Base-by-base conservation (phyloP, 2,113 vertebrate species). In the Opisthocomus hoazin region DNA sequence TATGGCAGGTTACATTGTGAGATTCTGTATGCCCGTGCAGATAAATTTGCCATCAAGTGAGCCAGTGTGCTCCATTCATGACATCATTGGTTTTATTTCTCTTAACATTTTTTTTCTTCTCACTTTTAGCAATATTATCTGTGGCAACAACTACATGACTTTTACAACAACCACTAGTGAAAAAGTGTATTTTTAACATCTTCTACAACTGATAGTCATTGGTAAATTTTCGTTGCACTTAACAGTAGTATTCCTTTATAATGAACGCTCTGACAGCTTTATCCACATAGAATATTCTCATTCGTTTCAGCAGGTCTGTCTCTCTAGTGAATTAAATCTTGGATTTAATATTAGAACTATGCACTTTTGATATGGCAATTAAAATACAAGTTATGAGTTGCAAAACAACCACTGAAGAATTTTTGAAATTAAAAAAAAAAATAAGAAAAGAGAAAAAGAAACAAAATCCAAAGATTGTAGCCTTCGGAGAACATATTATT, bases 51-150 rank as follows among this genome's bases (percentile, higher is more conserved):
- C 23, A 21, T 9, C 11, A n/a, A 20, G 5, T 39, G 8, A 81
- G 23, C 26, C 51, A 61, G 18, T 0, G 0, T 18, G 15, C 12
- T 53, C 2, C 15, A n/a, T n/a, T 81, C 36, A 3, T 68, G 14
- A 32, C n/a, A 57, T 48, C 32, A 54, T 3, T 66, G 20, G 63
- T 57, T 56, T 73, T 2, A 58, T 84, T 82, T 64, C 32, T 37
- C 18, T 76, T 48, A 32, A 6, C 63, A 12, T 46, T 26, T 50
- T 7, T 51, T 69, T 68, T 79, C 15, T 84, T n/a, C 5, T 11
- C 13, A 16, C 3, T 82, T 93, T 75, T 43, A 30, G 12, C 13
- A 53, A 20, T 43, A 46, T 71, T 87, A 36, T 51, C 39, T 41
- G 12, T 81, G 24, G 12, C 17, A 77, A 70, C 6, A 74, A 11